A percentile compares a stretch with the other conserved stretches of the same genome.
Evolutionary conservation across 2,797 vertebrate species (phyloP).

Genomic region (Syngnathus rostellatus): DNA sequence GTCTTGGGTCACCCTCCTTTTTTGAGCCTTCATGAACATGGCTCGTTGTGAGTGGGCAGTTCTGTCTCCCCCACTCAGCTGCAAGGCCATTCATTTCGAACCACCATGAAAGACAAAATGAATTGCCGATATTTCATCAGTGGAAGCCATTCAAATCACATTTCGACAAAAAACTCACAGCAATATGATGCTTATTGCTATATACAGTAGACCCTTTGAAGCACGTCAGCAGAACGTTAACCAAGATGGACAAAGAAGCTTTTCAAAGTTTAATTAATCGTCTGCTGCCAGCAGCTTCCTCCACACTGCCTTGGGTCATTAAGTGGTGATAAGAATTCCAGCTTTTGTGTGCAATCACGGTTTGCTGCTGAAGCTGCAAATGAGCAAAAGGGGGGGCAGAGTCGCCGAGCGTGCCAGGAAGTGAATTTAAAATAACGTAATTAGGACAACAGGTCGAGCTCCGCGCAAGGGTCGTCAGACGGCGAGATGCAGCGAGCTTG

Average conservation of each 20-base stretch:
- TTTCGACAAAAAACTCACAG: not conserved
- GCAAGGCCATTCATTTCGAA: not conserved
- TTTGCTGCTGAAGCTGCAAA: not conserved
- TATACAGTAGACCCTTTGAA: not conserved
- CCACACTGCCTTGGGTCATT: conserved; percentile 1
- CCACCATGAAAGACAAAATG: not conserved
- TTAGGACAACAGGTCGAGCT: not conserved
- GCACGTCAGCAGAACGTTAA: not conserved
- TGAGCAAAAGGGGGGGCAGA: not conserved
- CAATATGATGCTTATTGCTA: not conserved
- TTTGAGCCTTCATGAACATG: not conserved
- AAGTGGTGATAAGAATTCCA: not conserved
- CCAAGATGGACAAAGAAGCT: not conserved
- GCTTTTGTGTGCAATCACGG: not conserved
- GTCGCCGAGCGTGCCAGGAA: not conserved
- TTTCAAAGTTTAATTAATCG: not conserved
- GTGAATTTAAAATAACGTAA: conserved; percentile 3
- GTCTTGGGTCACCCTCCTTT: not conserved
- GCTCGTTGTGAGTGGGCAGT: not conserved
- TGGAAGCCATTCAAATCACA: too few species aligned
- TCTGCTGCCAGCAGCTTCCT: conserved; percentile 1
- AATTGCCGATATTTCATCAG: too few species aligned
- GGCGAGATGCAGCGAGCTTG: not conserved
- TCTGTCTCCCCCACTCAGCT: not conserved
- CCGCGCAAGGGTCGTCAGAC: not conserved